Evolutionary conservation across 2,113 vertebrate species (phyloP), one percentile per base, ranked within the genome.

Genomic region (Eulemur macaco): DNA sequence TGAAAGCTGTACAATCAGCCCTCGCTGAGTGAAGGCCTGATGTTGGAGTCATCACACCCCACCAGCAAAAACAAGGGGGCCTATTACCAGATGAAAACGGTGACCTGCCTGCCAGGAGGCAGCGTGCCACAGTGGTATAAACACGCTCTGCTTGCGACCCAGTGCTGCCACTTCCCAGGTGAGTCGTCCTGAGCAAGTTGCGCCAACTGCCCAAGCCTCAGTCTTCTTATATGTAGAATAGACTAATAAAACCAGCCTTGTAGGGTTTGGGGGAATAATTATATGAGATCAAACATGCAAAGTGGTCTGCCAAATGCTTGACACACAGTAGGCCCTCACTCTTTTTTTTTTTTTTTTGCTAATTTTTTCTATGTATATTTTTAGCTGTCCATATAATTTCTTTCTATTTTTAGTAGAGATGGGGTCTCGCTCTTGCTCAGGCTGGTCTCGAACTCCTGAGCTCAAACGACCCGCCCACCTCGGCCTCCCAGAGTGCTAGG

Each of bases 21-120:
- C 42, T 94, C 64, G 81, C 45, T 6, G 85, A 66, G 50, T 13
- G 42, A 86, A 80, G 71, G 39, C 64, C 82, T 91, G n/a, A 58
- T 56, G 81, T 31, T 56, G 73, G 85, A 82, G 29, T 52, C 15
- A 64, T 69, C 0, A 0, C 12, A 8, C 10, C 8, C 34, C 34
- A 20, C 25, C 60, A 7, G 29, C 64, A 56, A 56, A 23, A 47
- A 93, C 37, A 50, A 90, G 45, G 1, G 20, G 27, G 25, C 31
- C 63, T 60, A 45, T 94, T 92, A 78, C 12, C 54, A 34, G 77
- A 80, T 83, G 78, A 90, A 89, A 82, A 64, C 50, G 78, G 92
- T 69, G 78, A 69, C 47, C 60, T 73, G 66, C 34, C 27, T 88
- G 80, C 91, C 85, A 20, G 77, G 88, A 83, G 66, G 60, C 47